Evolutionary conservation across 2,797 vertebrate genomes (phyloP).

Genomic region (Micropoecilia bifurca): DNA sequence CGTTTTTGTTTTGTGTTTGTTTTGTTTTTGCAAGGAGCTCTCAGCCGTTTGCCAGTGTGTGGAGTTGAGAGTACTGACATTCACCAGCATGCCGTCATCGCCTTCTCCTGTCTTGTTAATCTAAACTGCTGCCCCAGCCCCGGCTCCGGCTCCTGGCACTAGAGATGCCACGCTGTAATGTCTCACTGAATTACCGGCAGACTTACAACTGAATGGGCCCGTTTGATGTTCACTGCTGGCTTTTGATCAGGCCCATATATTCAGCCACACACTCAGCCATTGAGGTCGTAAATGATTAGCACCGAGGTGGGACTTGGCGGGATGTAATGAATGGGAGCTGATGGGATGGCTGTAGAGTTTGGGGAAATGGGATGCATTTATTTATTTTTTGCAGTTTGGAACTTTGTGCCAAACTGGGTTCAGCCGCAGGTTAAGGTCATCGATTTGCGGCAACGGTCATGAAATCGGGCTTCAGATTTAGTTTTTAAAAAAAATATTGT

Average conservation of each 20-base stretch:
- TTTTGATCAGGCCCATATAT: constrained; percentile 67
- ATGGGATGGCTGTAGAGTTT: constrained; percentile 27
- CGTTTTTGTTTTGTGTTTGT: not conserved
- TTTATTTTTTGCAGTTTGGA: not conserved
- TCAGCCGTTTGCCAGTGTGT: constrained; percentile 33
- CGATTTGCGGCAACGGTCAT: constrained; percentile 7
- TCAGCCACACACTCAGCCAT: constrained; percentile 44
- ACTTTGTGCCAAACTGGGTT: constrained; percentile 29
- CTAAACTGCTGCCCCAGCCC: constrained; percentile 43
- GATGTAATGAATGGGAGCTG: constrained; percentile 51
- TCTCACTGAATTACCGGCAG: constrained; percentile 65
- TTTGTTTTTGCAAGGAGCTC: constrained; percentile 14
- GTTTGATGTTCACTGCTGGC: constrained; percentile 65
- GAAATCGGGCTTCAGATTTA: not conserved
- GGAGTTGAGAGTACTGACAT: constrained; percentile 39
- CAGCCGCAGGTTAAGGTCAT: constrained; percentile 36
- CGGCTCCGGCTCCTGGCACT: constrained; percentile 43
- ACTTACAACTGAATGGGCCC: constrained; percentile 57
- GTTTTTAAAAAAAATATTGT: not conserved
- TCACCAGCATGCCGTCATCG: constrained; percentile 59
- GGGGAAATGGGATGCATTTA: not conserved
- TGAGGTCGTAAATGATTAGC: constrained; percentile 61
- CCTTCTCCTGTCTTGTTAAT: constrained; percentile 59
- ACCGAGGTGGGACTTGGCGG: constrained; percentile 53
- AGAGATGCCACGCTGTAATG: constrained; percentile 26